Evolutionary conservation across 2,113 vertebrate genomes (phyloP).

Genomic region (Panthera leo): DNA sequence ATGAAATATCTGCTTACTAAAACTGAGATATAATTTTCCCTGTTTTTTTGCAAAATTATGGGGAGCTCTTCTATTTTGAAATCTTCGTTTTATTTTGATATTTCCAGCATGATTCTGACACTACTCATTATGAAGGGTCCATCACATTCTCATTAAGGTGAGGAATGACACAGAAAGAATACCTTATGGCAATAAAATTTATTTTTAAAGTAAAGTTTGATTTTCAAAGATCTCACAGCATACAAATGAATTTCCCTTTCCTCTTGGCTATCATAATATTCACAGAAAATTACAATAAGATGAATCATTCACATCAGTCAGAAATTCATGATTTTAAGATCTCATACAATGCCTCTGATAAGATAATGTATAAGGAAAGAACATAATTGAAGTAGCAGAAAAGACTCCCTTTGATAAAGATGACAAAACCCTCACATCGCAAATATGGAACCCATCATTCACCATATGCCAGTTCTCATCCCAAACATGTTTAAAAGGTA

Average conservation of each 20-base stretch:
- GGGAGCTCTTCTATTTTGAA: conserved; percentile 79
- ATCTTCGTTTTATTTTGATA: conserved; percentile 77
- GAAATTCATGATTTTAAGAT: conserved; percentile 82
- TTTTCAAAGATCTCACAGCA: conserved; percentile 80
- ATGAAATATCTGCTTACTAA: conserved; percentile 68
- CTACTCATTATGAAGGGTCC: conserved; percentile 76
- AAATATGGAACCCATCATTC: background rate
- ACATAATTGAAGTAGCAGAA: conserved; percentile 80
- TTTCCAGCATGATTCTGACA: conserved; percentile 73
- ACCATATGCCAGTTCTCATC: background rate
- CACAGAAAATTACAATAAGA: conserved; percentile 82
- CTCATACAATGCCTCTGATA: conserved; percentile 77
- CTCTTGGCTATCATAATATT: conserved; percentile 84
- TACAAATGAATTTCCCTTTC: conserved; percentile 82
- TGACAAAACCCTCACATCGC: conserved; percentile 69
- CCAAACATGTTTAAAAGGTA: background rate
- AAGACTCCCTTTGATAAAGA: conserved; percentile 78
- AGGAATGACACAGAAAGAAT: conserved; percentile 76
- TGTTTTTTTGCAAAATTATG: conserved; percentile 56
- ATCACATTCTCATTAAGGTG: conserved; percentile 79
- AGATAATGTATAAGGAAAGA: conserved; percentile 80
- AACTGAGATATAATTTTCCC: conserved; percentile 39
- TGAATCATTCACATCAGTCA: conserved; percentile 84
- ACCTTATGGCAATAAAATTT: conserved; percentile 79
- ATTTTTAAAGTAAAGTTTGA: conserved; percentile 82